Percentiles rank a stretch among this genome's conserved stretches.
phyloP scores from a whole-genome alignment of 2,888 invertebrate species.

The Euplagia quadripunctaria region DNA sequence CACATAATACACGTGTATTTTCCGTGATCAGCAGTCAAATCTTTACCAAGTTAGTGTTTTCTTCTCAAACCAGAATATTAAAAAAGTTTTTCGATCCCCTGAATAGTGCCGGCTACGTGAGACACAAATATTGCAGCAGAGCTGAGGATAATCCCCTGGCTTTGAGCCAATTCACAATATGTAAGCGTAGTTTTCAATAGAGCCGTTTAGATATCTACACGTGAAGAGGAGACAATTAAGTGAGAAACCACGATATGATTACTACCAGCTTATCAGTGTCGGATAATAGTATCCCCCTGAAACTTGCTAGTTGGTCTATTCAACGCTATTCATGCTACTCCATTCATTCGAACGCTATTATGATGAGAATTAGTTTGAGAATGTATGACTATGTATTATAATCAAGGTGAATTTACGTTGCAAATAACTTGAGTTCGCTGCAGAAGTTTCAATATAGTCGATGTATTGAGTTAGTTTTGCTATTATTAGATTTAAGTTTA shows the following conservation, averaged over 20 bases:
- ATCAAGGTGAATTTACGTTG: constrained; percentile 26
- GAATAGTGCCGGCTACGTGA: constrained; percentile 79
- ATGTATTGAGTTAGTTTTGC: not conserved
- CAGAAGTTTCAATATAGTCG: not conserved
- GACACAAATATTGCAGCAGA: constrained; percentile 81
- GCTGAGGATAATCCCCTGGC: constrained; percentile 81
- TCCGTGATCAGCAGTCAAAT: constrained; percentile 65
- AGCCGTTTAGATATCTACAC: constrained; percentile 57
- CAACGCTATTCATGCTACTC: constrained; percentile 34
- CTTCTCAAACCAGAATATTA: constrained; percentile 79
- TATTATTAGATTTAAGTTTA: not conserved
- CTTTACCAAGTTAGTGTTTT: constrained; percentile 66
- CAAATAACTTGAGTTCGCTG: constrained; percentile 27
- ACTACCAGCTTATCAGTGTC: constrained; percentile 29
- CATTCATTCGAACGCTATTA: constrained; percentile 42
- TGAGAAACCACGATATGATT: constrained; percentile 47
- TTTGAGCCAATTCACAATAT: constrained; percentile 81
- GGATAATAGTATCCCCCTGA: constrained; percentile 32
- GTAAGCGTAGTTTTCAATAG: constrained; percentile 68
- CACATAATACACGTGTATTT: constrained; percentile 4
- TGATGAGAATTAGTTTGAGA: constrained; percentile 46
- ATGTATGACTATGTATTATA: constrained; percentile 44
- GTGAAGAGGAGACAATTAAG: constrained; percentile 53
- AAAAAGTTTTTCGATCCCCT: constrained; percentile 85
- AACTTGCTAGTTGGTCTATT: constrained; percentile 34